Conservation (phyloP, 2,888 invertebrate species). For the Hylaea fasciaria region DNA sequence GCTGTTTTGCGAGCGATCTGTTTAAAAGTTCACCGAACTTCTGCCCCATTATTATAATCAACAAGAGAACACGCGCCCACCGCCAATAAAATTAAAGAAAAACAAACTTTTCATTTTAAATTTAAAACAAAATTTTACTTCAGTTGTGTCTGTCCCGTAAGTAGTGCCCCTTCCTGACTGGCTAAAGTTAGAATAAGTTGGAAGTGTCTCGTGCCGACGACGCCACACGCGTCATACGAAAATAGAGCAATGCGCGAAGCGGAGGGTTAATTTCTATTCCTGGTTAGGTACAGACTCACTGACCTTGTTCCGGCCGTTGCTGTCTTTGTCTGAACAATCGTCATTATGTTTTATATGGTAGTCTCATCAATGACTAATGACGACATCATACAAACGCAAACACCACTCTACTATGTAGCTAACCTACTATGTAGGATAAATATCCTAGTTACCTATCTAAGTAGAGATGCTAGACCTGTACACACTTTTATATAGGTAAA, state of each 20-base stretch:
- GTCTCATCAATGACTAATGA: background rate
- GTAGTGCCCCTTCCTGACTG: background rate
- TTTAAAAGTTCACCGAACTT: conserved; percentile 65
- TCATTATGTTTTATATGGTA: conserved; percentile 9
- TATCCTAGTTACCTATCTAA: too few species aligned
- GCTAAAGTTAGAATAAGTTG: conserved; percentile 54
- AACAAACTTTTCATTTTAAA: background rate
- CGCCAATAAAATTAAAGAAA: background rate
- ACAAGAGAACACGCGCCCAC: conserved; percentile 5
- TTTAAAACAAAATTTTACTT: background rate
- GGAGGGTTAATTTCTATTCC: conserved; percentile 75
- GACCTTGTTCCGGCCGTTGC: conserved; percentile 45
- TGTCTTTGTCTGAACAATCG: conserved; percentile 10
- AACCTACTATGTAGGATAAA: too few species aligned
- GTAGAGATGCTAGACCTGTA: too few species aligned
- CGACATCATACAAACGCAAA: too few species aligned
- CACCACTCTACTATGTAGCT: too few species aligned
- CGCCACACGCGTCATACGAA: conserved; percentile 59
- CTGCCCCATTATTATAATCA: conserved; percentile 37
- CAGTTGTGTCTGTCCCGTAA: background rate
- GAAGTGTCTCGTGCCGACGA: conserved; percentile 62
- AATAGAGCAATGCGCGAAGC: conserved; percentile 60
- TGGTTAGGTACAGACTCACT: conserved; percentile 54
- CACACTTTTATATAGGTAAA: too few species aligned
- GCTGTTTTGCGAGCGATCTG: conserved; percentile 59